These are phyloP conservation scores for Bubalus kerabau DNA, from an alignment of 2,113 vertebrate genomes.

Conservation along the genomic window DNA sequence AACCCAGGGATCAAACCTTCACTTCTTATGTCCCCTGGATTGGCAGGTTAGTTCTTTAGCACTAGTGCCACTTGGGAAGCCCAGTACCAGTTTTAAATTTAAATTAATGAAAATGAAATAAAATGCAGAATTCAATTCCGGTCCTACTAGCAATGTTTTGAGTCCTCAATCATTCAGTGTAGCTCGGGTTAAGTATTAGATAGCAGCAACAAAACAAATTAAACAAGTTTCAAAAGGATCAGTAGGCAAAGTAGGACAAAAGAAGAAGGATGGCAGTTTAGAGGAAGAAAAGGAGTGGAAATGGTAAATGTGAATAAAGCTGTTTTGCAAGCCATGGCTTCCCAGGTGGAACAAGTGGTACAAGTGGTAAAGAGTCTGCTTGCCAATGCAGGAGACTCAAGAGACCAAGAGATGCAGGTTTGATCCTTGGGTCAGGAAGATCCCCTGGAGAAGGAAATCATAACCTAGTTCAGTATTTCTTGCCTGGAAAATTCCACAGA, in stretches of 20 bases:
- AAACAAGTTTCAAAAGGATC: neutral
- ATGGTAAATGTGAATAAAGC: neutral
- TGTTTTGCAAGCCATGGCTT: neutral
- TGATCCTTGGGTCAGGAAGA: neutral
- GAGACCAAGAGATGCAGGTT: neutral
- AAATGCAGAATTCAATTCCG: neutral
- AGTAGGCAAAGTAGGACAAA: neutral
- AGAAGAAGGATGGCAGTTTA: neutral
- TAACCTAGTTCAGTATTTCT: neutral
- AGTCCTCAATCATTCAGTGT: neutral
- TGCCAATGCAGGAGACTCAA: neutral
- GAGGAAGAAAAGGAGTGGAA: neutral
- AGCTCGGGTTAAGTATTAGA: neutral
- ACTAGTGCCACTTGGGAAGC: neutral
- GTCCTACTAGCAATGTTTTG: neutral
- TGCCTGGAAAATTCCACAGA: neutral
- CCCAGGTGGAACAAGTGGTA: neutral
- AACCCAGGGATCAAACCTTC: neutral
- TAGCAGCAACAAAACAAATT: neutral
- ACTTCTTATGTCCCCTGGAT: neutral
- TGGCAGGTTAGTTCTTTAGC: neutral
- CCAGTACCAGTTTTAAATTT: neutral
- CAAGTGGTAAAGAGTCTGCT: neutral
- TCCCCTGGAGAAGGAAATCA: neutral
- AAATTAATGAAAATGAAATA: conserved; percentile 1